phyloP scores from a whole-genome alignment of 2,113 vertebrate species.

The Eurypyga helias region DNA sequence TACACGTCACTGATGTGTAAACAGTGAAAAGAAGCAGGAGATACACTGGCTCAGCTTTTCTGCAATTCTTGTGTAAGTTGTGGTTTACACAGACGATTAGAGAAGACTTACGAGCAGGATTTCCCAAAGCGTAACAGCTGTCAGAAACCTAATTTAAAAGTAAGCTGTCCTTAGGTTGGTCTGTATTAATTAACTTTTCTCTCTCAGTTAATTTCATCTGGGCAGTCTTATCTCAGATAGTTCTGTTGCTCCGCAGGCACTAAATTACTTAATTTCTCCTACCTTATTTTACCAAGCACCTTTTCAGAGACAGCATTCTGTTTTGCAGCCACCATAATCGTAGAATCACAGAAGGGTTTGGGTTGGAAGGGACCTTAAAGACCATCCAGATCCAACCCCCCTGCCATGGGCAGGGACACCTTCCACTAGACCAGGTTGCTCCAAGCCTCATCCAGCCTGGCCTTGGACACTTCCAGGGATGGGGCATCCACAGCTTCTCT shows the following conservation, averaged over 20 bases:
- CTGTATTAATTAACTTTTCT: slow-evolving; percentile 4
- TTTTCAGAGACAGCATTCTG: background rate
- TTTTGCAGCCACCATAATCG: background rate
- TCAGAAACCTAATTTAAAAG: background rate
- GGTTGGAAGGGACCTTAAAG: too few relatives aligned
- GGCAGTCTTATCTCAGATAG: background rate
- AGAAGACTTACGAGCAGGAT: background rate
- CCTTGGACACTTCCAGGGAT: too few relatives aligned
- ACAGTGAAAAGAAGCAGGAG: background rate
- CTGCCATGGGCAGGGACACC: too few relatives aligned
- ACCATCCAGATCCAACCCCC: too few relatives aligned
- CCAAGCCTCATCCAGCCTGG: too few relatives aligned
- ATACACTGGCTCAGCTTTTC: too few relatives aligned
- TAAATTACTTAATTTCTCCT: background rate
- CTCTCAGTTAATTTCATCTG: background rate
- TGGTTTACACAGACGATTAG: background rate
- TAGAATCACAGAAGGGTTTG: too few relatives aligned
- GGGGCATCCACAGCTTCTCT: too few relatives aligned
- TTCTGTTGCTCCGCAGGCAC: background rate
- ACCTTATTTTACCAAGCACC: background rate
- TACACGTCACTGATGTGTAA: background rate
- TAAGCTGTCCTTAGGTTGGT: background rate
- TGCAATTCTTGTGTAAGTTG: too few relatives aligned
- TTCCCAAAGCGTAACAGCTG: background rate
- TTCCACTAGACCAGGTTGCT: too few relatives aligned